Evolutionary conservation across 2,113 vertebrate genomes (phyloP), one percentile per base, ranked within the genome.

Genomic region (Mellivora capensis): DNA sequence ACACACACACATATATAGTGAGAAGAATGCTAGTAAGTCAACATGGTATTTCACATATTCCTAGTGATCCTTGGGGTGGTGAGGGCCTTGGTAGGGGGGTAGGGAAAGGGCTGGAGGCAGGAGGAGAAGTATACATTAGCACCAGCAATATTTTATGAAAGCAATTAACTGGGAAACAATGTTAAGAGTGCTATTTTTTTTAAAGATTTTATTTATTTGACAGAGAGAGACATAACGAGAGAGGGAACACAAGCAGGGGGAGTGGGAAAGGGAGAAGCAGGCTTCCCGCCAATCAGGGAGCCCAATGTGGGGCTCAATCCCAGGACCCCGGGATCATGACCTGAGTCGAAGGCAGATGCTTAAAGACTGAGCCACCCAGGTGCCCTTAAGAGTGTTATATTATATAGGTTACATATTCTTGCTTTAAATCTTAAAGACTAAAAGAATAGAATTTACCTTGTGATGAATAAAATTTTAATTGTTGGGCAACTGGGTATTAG

Each of bases 111-210:
- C 2, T 29, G 64, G 76, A 57, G 49, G 34, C 77, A 11, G 71
- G 18, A 31, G 37, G 9, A 86, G 57, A 31, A 85, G 61, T 52
- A 90, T 44, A 21, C 29, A 11, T 20, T 27, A 61, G 15, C 34
- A 93, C 47, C 10, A 83, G 61, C 34, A 88, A 80, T 84, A 64
- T 79, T 79, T 91, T 71, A 94, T 62, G 74, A 69, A 79, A 79
- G 34, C 34, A 37, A 83, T 62, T 69, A 84, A 79, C 74, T 96
- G 54, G 29, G 39, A 79, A 94, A 84, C 34, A 31, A 91, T 54
- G 3, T 39, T 72, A 57, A 57, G 27, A 88, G 5, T 85, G n/a
- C 6, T n/a, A 23, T 39, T 67, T 11, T 54, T 52, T 54, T 54
- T 18, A 1, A 54, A 54, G 52, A 54, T 54, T 54, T 54, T 54